Evolutionary conservation across 2,797 vertebrate species (phyloP), one percentile per base, ranked within the genome.

Genomic region (Karalla daura): DNA sequence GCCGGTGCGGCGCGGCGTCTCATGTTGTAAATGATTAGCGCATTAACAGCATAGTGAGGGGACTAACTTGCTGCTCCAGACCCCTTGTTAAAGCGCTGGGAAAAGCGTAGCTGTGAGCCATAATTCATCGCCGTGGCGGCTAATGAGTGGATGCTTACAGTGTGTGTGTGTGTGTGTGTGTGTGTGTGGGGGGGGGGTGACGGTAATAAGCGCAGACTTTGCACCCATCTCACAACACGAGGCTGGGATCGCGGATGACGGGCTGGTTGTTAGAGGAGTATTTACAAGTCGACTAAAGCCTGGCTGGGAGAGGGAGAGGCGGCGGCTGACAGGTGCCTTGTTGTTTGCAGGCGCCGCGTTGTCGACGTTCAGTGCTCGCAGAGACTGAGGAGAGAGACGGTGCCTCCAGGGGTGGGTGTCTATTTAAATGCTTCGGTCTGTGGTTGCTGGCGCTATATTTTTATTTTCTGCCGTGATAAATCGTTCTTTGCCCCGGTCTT

Each of bases 81-180:
- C 83, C 85, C 76, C 84, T 87, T 85, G 88, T 89, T 91, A 86
- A 70, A 77, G 63, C 76, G 43, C n/a, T n/a, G 72, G 4, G 43
- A 58, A 82, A 83, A 82, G 71, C 70, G 59, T 73, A 37, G 75
- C 84, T 83, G 75, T 67, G 87, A 88, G 86, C 39, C 74, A 55
- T 89, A 78, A 85, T 86, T 85, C 73, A 62, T 79, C 59, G 66
- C 84, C 21, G 66, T 41, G 68, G 80, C 80, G 46, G 80, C 86
- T 88, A 88, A 91, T 88, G 87, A 88, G 80, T 62, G 58, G 83
- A 85, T 78, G 72, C 80, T n/a, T 83, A 67, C 76, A 64, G 73
- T 72, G n/a, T n/a, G n/a, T n/a, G n/a, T n/a, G n/a, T n/a, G n/a
- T n/a, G n/a, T n/a, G n/a, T n/a, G n/a, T n/a, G n/a, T n/a, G n/a